Conservation (phyloP, 2,113 vertebrate species). For the Anser brachyrhynchus region DNA sequence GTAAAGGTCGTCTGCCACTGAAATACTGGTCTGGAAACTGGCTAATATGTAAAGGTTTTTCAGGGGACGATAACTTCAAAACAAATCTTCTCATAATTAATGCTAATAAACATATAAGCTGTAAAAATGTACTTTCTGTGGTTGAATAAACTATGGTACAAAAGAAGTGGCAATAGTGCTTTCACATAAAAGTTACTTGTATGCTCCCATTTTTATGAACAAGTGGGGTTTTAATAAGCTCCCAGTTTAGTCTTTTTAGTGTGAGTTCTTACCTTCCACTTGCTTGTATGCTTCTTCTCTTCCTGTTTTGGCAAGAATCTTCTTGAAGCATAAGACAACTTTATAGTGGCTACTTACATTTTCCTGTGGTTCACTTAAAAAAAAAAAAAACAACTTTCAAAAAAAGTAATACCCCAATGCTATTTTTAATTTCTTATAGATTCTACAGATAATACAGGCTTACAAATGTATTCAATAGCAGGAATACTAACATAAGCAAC, state of each 20-base stretch:
- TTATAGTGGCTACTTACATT: neutral
- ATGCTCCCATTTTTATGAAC: neutral
- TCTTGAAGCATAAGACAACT: neutral
- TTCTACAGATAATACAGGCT: neutral
- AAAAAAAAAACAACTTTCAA: neutral
- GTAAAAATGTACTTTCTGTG: neutral
- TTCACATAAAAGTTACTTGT: neutral
- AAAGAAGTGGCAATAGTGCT: neutral
- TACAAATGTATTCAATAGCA: neutral
- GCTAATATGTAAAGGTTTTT: neutral
- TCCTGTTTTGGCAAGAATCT: neutral
- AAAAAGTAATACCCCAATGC: neutral
- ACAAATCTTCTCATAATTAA: neutral
- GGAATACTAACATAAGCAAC: neutral
- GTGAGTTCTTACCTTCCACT: neutral
- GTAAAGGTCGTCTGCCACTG: neutral
- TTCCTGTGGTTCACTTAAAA: neutral
- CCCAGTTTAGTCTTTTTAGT: neutral
- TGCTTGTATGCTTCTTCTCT: neutral
- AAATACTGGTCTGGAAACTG: neutral
- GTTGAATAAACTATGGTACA: neutral
- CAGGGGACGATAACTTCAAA: neutral
- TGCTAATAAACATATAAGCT: neutral
- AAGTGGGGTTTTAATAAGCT: neutral
- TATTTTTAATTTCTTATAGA: neutral